A percentile compares a stretch with the other conserved stretches of the same genome.
These are phyloP conservation scores for Sebastes oblongus DNA, from an alignment of 2,797 vertebrate genomes.

Conservation along the genomic window DNA sequence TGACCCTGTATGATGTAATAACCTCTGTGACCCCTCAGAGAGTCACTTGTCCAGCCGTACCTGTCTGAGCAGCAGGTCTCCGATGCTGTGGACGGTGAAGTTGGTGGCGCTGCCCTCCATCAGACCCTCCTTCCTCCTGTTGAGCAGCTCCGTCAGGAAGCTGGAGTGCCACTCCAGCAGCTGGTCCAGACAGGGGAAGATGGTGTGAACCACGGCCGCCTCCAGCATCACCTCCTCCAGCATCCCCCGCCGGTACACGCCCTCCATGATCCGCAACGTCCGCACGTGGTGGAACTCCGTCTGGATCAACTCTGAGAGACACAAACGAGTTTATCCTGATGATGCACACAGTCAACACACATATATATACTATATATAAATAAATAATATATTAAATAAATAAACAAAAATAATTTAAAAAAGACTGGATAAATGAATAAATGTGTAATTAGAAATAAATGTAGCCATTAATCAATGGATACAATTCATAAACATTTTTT, in stretches of 20 bases:
- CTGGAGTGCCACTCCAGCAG: slow-evolving; percentile 86
- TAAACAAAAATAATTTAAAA: too few relatives aligned
- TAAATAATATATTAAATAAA: background rate
- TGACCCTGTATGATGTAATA: too few relatives aligned
- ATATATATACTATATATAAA: background rate
- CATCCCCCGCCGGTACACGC: slow-evolving; percentile 90
- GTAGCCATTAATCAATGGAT: too few relatives aligned
- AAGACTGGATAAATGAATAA: too few relatives aligned
- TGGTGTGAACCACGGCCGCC: slow-evolving; percentile 83
- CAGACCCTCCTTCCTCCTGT: slow-evolving; percentile 83
- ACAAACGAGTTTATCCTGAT: background rate
- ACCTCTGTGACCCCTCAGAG: too few relatives aligned
- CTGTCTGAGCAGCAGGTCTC: slow-evolving; percentile 86
- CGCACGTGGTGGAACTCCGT: slow-evolving; percentile 94
- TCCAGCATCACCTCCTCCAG: slow-evolving; percentile 93
- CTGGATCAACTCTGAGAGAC: slow-evolving; percentile 89
- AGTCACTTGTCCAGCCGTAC: too few relatives aligned
- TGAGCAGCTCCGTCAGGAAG: slow-evolving; percentile 87
- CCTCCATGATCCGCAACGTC: slow-evolving; percentile 92
- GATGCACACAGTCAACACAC: background rate
- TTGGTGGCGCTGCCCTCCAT: slow-evolving; percentile 84
- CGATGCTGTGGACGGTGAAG: slow-evolving; percentile 87
- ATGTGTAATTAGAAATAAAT: too few relatives aligned
- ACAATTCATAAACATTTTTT: too few relatives aligned
- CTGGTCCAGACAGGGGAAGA: slow-evolving; percentile 93